Base-by-base conservation (phyloP, 2,888 invertebrate genomes). In the Chrysomela aeneicollis region DNA sequence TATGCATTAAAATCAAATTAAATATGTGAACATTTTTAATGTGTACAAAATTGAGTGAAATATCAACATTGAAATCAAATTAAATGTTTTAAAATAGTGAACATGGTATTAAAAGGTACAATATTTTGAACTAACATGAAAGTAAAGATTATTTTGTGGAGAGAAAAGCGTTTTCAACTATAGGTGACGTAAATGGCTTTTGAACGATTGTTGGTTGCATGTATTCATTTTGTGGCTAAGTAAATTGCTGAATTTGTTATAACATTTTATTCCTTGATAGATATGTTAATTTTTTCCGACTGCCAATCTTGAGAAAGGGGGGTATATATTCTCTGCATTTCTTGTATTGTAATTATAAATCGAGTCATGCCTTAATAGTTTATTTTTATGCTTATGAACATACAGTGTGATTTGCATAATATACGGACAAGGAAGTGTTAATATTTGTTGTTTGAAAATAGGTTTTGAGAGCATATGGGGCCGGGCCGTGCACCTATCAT, bases 91-190 rank as follows among this genome's bases (percentile, higher is more conserved):
- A 17, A 42, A 15, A 15, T 42, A 6, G 12, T 42, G 2, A 10
- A 5, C 4, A 42, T 10, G 12, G 42, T 42, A 15, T 6, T 4
- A n/a, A 6, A 15, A 15, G 4, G 8, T 17, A 3, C 17, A 42
- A 5, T 6, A 42, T 6, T 42, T 42, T 6, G 8, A 42, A 42
- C 42, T 42, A 42, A 42, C 42, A 42, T 9, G 12, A 17, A 10
- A 6, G 42, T 42, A 42, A 15, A 42, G 8, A 42, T 42, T 53
- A 21, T 12, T 26, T n/a, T n/a, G 15, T 30, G 0, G 26, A 65
- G 8, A 49, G 35, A 58, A 59, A 52, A 42, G n/a, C 12, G 42
- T 42, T 42, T 42, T 42, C 8, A 42, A 42, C 17, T n/a, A n/a
- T n/a, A n/a, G n/a, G n/a, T n/a, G n/a, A n/a, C n/a, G n/a, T 42